Evolutionary conservation across 2,113 vertebrate genomes (phyloP).

Genomic region (Acrocephalus arundinaceus): DNA sequence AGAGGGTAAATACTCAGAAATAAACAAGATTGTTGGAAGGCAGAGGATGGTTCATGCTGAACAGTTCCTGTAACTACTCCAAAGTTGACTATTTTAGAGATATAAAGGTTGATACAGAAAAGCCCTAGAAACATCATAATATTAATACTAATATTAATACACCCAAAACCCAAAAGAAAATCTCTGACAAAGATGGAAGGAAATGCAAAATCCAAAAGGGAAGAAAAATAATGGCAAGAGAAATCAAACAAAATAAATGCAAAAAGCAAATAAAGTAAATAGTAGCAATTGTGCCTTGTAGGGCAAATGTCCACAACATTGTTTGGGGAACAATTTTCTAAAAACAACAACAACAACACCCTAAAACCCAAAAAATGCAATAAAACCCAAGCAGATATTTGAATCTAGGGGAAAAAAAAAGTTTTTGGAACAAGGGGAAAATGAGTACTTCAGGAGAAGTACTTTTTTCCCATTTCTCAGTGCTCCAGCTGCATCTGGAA

Average conservation of each 20-base stretch:
- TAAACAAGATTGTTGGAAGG: neutral
- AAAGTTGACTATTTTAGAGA: neutral
- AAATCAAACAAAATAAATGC: neutral
- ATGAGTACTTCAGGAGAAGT: neutral
- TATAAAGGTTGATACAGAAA: neutral
- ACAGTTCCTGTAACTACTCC: neutral
- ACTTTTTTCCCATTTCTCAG: neutral
- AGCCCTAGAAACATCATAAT: neutral
- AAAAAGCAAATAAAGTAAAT: neutral
- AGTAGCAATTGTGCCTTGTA: neutral
- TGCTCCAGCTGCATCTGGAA: neutral
- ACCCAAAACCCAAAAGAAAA: neutral
- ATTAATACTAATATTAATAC: too few species aligned
- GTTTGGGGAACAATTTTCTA: neutral
- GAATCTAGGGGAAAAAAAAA: neutral
- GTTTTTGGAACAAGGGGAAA: neutral
- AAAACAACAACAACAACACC: too few species aligned
- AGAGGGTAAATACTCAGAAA: neutral
- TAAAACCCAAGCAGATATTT: neutral
- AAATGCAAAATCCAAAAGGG: neutral
- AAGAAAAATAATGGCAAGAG: neutral
- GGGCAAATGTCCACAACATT: neutral
- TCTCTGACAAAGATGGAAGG: neutral
- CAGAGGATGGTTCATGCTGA: neutral
- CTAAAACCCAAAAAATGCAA: neutral